Percentiles rank a stretch among this genome's conserved stretches.
phyloP scores from a whole-genome alignment of 2,888 invertebrate genomes.

The Calephelis perditalis region DNA sequence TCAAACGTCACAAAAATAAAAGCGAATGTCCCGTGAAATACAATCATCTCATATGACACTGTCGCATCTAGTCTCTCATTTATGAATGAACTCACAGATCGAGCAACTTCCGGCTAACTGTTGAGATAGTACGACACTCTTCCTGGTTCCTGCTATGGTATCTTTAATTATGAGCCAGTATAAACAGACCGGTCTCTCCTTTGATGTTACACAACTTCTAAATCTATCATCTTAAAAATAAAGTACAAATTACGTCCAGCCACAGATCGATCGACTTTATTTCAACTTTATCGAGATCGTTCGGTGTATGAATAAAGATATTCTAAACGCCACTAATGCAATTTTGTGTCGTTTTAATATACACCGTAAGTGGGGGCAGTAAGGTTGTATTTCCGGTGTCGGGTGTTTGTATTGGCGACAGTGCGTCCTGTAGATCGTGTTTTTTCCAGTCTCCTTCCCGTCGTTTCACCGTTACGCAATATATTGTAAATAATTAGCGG shows the following conservation, averaged over 20 bases:
- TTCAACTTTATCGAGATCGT: constrained; percentile 66
- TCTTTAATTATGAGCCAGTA: constrained; percentile 71
- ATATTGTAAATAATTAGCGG: constrained; percentile 78
- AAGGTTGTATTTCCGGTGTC: constrained; percentile 44
- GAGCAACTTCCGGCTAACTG: constrained; percentile 76
- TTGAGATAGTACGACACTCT: constrained; percentile 78
- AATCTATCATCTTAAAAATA: constrained; percentile 41
- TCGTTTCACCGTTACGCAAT: constrained; percentile 78
- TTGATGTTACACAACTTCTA: constrained; percentile 32
- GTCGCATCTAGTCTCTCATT: constrained; percentile 62
- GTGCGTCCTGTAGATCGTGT: constrained; percentile 69
- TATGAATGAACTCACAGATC: constrained; percentile 78
- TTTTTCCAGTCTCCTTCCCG: constrained; percentile 73
- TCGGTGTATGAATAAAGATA: constrained; percentile 75
- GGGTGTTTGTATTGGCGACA: constrained; percentile 46
- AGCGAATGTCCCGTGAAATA: constrained; percentile 43
- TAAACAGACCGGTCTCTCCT: constrained; percentile 51
- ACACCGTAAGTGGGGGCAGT: constrained; percentile 42
- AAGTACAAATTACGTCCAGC: constrained; percentile 42
- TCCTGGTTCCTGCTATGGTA: constrained; percentile 77
- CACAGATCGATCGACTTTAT: constrained; percentile 53
- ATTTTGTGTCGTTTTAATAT: constrained; percentile 40
- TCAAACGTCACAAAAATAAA: constrained; percentile 47
- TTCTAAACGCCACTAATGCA: constrained; percentile 64
- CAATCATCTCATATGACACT: constrained; percentile 65